Evolutionary conservation across 2,113 vertebrate genomes (phyloP).

Genomic region (Motacilla alba): DNA sequence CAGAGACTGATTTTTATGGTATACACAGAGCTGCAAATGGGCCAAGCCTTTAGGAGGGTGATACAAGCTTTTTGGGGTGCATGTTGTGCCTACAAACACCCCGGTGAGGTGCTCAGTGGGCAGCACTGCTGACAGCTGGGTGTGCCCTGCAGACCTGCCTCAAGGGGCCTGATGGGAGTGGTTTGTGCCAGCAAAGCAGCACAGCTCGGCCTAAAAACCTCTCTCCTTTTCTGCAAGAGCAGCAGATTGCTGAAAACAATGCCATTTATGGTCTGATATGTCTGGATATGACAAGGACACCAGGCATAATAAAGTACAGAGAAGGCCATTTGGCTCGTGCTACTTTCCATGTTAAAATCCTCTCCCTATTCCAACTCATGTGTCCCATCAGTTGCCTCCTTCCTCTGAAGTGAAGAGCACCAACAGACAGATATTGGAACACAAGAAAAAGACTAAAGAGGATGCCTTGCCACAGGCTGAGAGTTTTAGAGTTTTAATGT

Average conservation of each 20-base stretch:
- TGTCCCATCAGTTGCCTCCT: neutral
- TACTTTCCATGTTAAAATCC: conserved; percentile 33
- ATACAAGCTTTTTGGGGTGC: neutral
- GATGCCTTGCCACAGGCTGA: neutral
- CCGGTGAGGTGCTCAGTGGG: accelerated
- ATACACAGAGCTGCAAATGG: neutral
- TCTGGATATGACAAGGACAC: neutral
- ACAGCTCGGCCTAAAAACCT: neutral
- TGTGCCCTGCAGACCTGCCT: neutral
- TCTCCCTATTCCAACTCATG: neutral
- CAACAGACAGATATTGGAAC: neutral
- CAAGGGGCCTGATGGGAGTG: neutral
- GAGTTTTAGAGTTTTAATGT: neutral
- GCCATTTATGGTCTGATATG: neutral
- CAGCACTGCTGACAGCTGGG: neutral
- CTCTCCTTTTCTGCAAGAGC: neutral
- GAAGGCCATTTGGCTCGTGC: neutral
- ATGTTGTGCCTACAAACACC: accelerated
- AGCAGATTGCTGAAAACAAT: neutral
- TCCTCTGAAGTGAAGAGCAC: neutral
- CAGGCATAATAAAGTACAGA: neutral
- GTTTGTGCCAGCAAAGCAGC: neutral
- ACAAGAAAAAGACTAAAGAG: neutral
- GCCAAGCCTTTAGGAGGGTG: neutral
- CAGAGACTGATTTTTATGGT: neutral